Percentiles rank a stretch among this genome's conserved stretches.
Conservation (phyloP, 1,140 invertebrate genomes). For the Hirudo medicinalis region DNA sequence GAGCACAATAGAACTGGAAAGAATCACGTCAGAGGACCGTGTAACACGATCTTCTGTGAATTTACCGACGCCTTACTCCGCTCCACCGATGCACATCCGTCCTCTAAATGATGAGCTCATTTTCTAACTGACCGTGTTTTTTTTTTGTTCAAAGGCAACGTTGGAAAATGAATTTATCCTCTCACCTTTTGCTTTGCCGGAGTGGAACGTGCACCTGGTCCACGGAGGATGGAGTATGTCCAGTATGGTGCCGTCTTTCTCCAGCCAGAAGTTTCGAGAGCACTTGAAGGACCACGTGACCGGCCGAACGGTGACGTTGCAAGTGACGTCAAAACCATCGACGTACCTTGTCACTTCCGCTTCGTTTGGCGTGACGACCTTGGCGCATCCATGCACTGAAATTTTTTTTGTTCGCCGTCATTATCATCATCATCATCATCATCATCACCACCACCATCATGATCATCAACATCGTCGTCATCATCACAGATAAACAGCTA, state of each 20-base stretch:
- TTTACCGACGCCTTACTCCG: too few species aligned
- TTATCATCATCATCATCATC: constrained; percentile 2
- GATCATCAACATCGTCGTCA: too few species aligned
- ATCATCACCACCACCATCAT: not conserved
- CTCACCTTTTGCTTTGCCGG: too few species aligned
- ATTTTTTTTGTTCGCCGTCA: not conserved
- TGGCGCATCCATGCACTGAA: constrained; percentile 4
- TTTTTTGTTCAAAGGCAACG: too few species aligned
- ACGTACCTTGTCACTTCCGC: not conserved
- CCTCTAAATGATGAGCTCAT: too few species aligned
- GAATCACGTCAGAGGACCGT: too few species aligned
- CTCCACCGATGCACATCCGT: too few species aligned
- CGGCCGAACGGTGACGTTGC: not conserved
- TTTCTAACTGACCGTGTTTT: too few species aligned
- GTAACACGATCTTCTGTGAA: too few species aligned
- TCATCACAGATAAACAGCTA: too few species aligned
- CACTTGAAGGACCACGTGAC: constrained; percentile 4
- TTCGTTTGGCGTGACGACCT: not conserved
- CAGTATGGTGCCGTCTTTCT: not conserved
- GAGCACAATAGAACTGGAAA: too few species aligned
- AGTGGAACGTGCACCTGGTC: not conserved
- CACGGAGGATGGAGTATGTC: not conserved
- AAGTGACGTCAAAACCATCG: not conserved
- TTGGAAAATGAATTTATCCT: too few species aligned
- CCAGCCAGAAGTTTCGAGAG: constrained; percentile 1